Conservation (phyloP, 1,140 invertebrate species). For the Psilanteris sp. region DNA sequence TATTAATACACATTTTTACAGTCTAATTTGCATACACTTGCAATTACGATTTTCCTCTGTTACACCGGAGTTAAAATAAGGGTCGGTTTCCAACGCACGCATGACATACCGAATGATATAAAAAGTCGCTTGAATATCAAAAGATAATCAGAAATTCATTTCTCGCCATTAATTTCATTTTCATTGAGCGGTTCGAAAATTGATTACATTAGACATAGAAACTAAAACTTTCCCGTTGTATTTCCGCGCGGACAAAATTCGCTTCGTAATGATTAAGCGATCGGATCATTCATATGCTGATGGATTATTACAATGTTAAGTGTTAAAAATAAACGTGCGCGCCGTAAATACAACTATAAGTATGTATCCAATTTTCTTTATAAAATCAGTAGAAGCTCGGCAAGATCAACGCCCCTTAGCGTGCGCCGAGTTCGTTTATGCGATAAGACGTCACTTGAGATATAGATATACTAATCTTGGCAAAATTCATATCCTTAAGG, state of each 20-base stretch:
- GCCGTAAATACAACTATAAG: slow-evolving; percentile 30
- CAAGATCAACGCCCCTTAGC: slow-evolving; percentile 51
- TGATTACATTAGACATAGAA: slow-evolving; percentile 1
- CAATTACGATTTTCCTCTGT: slow-evolving; percentile 35
- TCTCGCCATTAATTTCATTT: slow-evolving; percentile 25
- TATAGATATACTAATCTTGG: slow-evolving; percentile 59
- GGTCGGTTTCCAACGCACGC: slow-evolving; percentile 15
- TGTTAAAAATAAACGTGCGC: slow-evolving; percentile 1
- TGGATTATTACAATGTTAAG: background rate
- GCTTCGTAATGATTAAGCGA: too few relatives aligned
- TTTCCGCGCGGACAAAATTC: background rate
- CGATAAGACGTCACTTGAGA: slow-evolving; percentile 55
- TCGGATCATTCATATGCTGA: too few relatives aligned
- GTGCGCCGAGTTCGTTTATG: slow-evolving; percentile 47
- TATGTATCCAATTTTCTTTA: slow-evolving; percentile 35
- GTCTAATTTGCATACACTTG: slow-evolving; percentile 41
- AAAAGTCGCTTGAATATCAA: slow-evolving; percentile 44
- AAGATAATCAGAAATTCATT: slow-evolving; percentile 38
- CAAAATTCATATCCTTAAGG: slow-evolving; percentile 44
- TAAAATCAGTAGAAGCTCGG: slow-evolving; percentile 34
- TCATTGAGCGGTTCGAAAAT: background rate
- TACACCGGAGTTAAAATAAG: slow-evolving; percentile 9
- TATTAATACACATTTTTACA: slow-evolving; percentile 47
- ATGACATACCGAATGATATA: slow-evolving; percentile 33
- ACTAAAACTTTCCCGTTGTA: slow-evolving; percentile 3